phyloP scores from a whole-genome alignment of 2,113 vertebrate species.

The Pomatorhinus ruficollis region DNA sequence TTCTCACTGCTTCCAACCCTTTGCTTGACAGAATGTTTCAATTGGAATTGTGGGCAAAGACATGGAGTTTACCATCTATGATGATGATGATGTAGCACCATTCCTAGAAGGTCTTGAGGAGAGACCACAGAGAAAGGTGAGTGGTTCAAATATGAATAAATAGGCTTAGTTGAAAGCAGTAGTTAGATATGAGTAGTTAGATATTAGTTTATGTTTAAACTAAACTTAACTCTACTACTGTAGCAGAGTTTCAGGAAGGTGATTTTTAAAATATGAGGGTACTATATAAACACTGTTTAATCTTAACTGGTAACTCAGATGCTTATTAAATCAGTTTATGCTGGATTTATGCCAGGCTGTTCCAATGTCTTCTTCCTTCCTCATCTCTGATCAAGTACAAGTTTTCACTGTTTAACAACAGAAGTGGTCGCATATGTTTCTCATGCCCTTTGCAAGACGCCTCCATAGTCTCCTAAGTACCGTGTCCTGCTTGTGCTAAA shows the following conservation, averaged over 20 bases:
- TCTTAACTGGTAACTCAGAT: neutral
- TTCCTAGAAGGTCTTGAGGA: conserved; percentile 98
- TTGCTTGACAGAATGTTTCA: conserved; percentile 87
- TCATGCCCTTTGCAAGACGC: neutral
- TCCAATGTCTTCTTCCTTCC: neutral
- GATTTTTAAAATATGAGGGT: neutral
- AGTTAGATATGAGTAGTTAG: neutral
- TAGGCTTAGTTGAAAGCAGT: neutral
- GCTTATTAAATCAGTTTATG: neutral
- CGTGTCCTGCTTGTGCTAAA: neutral
- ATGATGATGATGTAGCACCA: conserved; percentile 91
- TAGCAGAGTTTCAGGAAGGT: neutral
- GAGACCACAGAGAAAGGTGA: conserved; percentile 94
- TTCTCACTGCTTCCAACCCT: neutral
- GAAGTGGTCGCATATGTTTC: neutral
- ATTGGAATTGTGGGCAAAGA: conserved; percentile 97
- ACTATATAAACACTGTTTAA: neutral
- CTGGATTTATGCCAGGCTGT: neutral
- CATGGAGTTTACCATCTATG: conserved; percentile 95
- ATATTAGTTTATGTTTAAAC: neutral
- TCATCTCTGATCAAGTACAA: neutral
- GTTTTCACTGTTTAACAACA: neutral
- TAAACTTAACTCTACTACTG: neutral
- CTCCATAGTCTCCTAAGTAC: neutral
- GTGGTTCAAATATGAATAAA: neutral